phyloP scores from a whole-genome alignment of 2,797 vertebrate species.

The Melanotaenia maccullochi region DNA sequence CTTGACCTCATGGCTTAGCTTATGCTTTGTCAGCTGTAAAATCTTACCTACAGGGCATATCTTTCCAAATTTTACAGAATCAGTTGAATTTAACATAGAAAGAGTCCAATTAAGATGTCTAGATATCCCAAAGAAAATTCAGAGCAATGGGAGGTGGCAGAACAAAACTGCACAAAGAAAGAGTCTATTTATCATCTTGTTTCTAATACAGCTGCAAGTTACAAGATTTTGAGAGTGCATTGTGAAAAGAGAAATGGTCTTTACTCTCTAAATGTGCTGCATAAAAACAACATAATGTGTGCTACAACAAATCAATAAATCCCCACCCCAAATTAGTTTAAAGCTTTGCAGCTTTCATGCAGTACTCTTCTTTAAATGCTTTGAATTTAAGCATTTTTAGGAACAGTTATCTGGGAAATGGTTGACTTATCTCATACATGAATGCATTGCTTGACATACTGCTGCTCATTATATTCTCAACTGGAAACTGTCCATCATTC shows the following conservation, averaged over 20 bases:
- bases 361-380: slow-evolving; percentile 13
- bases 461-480: neutral
- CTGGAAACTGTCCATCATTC: neutral
- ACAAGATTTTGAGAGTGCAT: neutral
- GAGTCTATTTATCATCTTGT: neutral
- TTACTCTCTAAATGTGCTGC: neutral
- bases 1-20: neutral
- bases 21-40: neutral
- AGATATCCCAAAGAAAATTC: neutral
- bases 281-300: slow-evolving; percentile 23
- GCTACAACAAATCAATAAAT: slow-evolving; percentile 50
- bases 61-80: neutral
- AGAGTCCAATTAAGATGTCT: neutral
- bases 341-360: slow-evolving; percentile 32
- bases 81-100: neutral
- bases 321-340: slow-evolving; percentile 39
- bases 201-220: no score
- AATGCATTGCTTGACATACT: slow-evolving; percentile 6
- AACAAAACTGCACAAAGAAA: neutral
- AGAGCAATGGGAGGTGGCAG: no score
- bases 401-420: neutral
- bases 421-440: slow-evolving; percentile 8
- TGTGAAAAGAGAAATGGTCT: neutral
- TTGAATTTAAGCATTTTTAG: slow-evolving; percentile 18
- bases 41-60: neutral